Evolutionary conservation across 2,113 vertebrate genomes (phyloP), one percentile per base, ranked within the genome.

Genomic region (Coptodon bakossiorum): DNA sequence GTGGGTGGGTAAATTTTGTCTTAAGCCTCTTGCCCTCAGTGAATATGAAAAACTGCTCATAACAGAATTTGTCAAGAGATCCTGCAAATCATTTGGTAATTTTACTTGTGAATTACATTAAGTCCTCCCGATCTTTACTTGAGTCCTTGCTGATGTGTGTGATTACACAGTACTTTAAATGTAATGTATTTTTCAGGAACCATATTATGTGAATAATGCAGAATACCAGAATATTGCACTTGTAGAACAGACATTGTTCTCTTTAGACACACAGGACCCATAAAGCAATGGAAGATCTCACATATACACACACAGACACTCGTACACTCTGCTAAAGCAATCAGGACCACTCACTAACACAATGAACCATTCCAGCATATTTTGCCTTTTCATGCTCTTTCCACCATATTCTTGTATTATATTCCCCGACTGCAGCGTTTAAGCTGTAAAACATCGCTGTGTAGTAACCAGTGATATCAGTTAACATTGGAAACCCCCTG

Each of bases 311-410:
- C 82, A 86, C 56, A 63, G 22, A 54, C 57, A 88, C 68, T 63
- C 66, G 68, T 4, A 29, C 11, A 40, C 57, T 94, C 95, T 96
- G 96, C 89, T 94, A 94, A 95, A 96, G 93, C 93, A 90, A 95
- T 96, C 94, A 94, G 87, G 85, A 89, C 92, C 92, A 86, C 90
- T 94, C 86, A 85, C 88, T 84, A 83, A 83, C 87, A 91, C 53
- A 6, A 80, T 88, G 80, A 84, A 83, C 34, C 48, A 66, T 81
- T 94, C 92, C 86, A 91, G 88, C 84, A 88, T 89, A 87, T 89
- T 93, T 90, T 90, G 87, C 81, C 90, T 87, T 90, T 93, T 91
- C 83, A 57, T 88, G 88, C 76, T 76, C 85, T 92, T 91, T 91
- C 88, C 89, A 90, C 90, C 68, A 89, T 92, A 93, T 87, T 88